Conservation (phyloP, 1,140 invertebrate genomes). For the Neodiprion fabricii region DNA sequence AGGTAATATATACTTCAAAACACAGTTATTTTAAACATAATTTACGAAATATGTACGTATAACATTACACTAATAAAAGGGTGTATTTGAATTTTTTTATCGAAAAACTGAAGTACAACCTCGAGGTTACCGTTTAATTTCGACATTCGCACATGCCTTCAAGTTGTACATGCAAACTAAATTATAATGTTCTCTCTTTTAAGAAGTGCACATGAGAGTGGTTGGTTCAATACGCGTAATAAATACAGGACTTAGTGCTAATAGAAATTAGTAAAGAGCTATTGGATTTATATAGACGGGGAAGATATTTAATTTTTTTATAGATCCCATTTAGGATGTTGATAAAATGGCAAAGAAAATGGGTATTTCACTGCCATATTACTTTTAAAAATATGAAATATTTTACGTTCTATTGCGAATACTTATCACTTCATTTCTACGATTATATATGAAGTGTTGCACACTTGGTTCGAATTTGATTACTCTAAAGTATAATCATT, state of each 20-base stretch:
- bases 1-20: background rate
- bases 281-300: no score
- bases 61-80: background rate
- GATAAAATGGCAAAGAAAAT: no score
- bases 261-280: no score
- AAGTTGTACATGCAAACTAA: background rate
- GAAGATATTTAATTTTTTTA: no score
- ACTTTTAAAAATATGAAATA: no score
- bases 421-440: no score
- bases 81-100: background rate
- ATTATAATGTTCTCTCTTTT: background rate
- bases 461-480: no score
- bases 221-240: background rate
- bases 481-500: no score
- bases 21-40: background rate
- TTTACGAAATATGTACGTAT: background rate
- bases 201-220: background rate
- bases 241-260: background rate
- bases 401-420: no score
- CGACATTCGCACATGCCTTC: background rate
- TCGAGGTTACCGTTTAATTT: background rate
- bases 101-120: background rate
- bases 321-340: no score
- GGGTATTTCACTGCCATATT: no score
- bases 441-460: no score